Evolutionary conservation across 1,140 invertebrate genomes (phyloP), one percentile per base, ranked within the genome.

Genomic region (Drosophila repleta): DNA sequence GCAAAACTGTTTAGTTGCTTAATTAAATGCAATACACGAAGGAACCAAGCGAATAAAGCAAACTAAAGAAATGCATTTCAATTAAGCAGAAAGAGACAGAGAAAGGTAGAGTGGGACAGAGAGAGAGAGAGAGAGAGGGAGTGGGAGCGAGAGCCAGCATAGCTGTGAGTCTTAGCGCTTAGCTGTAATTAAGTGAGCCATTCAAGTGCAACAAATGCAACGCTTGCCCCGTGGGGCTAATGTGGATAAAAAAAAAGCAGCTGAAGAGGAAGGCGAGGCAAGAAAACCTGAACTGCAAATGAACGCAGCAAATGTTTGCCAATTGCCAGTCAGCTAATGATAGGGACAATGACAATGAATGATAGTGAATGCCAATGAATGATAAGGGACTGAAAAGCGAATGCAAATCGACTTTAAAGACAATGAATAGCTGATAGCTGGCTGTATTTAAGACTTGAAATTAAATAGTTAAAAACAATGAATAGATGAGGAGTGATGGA

Each of bases 1-100:
- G 32, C 32, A 24, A 35, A 52, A 49, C 68, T 68, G 74, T 60
- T 74, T 74, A 69, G 58, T 53, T 52, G 70, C 64, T 76, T 76
- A 74, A 76, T 76, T 76, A 68, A 73, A 74, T 69, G 74, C 73
- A 64, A 63, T 70, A 64, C 49, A 43, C 70, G 35, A 48, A 24
- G 39, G 26, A 35, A 32, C 17, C 24, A 11, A 35, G 52, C 60
- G n/a, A 64, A 70, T 64, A 52, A 55, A 58, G 52, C 49, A 66
- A 52, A 58, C 61, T 60, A 64, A 58, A 67, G 53, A 69, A 76
- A 76, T 74, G 64, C 74, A 74, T 76, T 76, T 76, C 58, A 76
- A 74, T 76, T 64, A 76, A 68, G 8, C 4, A 6, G 24, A 15
- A 11, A 15, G 4, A 49, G 10, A 11, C 6, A 61, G 17, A 37